Evolutionary conservation across 2,113 vertebrate genomes (phyloP), one percentile per base, ranked within the genome.

Genomic region (Labeo rohita): DNA sequence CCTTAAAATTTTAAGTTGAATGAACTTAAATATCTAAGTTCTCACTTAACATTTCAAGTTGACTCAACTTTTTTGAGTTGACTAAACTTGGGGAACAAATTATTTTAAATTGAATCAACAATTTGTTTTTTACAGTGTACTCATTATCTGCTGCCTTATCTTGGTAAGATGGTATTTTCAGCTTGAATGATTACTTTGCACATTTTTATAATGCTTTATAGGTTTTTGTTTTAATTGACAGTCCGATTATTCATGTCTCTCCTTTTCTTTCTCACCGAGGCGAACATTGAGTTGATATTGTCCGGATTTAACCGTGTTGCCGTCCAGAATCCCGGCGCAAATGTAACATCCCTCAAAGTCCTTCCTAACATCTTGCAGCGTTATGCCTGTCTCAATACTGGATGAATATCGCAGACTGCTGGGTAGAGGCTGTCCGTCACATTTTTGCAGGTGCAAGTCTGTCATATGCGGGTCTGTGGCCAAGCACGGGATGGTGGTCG

Each of bases 391-490:
- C 94, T 97, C 95, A 12, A 95, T 94, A 90, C 96, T 95, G 0
- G 95, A 84, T 28, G 93, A 88, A 72, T 95, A 96, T 0, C 70
- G 91, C 88, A 99, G 92, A 56, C 94, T 95, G 86, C 45, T 66
- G 50, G 96, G 95, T 8, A 97, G 92, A 3, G 89, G 89, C 54
- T 79, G 87, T 52, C 95, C 89, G 0, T 94, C 88, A 0, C 97
- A 99, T 0, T 66, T 95, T 88, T 91, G 94, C 90, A 99, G 93
- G 0, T 91, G 93, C 91, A 97, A 94, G 90, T 94, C 89, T 0
- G 89, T 88, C 92, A 98, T 92, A 49, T 87, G 90, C 7, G 98
- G 97, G 92, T 99, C 96, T 0, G 97, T 97, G 83, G 97, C 94
- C 0, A 96, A 93, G 91, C 98, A 99, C 0, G 95, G 93, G n/a